A percentile compares a stretch with the other conserved stretches of the same genome.
Conservation (phyloP, 2,888 invertebrate genomes). For the Chrysomela aeneicollis region DNA sequence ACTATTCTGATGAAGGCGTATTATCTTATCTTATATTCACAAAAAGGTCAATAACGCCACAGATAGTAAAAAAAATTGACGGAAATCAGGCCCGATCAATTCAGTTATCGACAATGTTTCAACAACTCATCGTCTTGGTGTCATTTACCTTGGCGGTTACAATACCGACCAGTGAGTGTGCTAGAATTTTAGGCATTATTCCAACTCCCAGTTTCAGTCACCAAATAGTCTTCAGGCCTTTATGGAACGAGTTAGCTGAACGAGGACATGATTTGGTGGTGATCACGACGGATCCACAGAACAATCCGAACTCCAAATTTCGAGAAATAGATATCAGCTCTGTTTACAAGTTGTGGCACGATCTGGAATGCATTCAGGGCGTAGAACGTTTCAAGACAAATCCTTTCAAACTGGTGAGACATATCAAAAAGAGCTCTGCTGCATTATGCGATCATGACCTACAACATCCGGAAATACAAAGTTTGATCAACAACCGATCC, state of each 20-base stretch:
- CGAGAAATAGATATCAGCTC: slow-evolving; percentile 41
- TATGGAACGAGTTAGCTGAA: slow-evolving; percentile 46
- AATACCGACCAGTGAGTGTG: slow-evolving; percentile 25
- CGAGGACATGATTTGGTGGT: slow-evolving; percentile 54
- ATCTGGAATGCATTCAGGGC: background rate
- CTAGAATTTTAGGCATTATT: slow-evolving; percentile 42
- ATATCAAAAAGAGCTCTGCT: slow-evolving; percentile 25
- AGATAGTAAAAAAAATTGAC: too few relatives aligned
- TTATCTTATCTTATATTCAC: too few relatives aligned
- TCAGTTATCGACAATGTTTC: background rate
- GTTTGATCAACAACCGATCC: slow-evolving; percentile 37
- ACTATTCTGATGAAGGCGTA: too few relatives aligned
- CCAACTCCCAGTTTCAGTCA: slow-evolving; percentile 51
- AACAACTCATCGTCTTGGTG: background rate
- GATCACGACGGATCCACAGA: slow-evolving; percentile 50
- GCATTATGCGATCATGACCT: slow-evolving; percentile 29
- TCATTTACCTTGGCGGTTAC: background rate
- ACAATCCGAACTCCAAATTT: slow-evolving; percentile 41
- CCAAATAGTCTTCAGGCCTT: slow-evolving; percentile 46
- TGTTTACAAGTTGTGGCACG: slow-evolving; percentile 20
- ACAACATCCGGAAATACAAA: slow-evolving; percentile 40
- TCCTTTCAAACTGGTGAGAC: slow-evolving; percentile 4
- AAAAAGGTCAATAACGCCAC: too few relatives aligned
- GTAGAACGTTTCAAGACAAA: background rate
- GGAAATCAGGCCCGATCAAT: background rate